phyloP scores from a whole-genome alignment of 2,113 vertebrate species.

The Leuciscus idus region DNA sequence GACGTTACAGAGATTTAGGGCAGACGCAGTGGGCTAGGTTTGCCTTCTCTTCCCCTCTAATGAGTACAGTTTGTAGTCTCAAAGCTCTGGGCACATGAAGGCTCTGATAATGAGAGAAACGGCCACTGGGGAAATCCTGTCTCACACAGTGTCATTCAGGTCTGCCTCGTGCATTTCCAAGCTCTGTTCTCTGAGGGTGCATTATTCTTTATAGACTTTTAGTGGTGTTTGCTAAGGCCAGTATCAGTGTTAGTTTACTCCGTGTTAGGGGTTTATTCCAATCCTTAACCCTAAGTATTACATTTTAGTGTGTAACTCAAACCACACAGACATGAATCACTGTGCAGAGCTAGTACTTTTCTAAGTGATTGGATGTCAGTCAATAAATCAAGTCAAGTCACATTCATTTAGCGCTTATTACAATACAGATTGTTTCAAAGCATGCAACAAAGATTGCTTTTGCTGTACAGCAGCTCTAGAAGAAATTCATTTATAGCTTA shows the following conservation, averaged over 20 bases:
- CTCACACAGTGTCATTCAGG: constrained; percentile 27
- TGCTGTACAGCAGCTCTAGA: no score
- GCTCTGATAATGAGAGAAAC: constrained; percentile 38
- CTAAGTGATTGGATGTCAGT: background rate
- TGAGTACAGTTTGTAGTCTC: constrained; percentile 41
- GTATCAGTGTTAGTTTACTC: background rate
- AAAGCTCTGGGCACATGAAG: constrained; percentile 10
- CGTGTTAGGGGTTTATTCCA: no score
- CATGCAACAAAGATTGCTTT: no score
- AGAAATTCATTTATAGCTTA: no score
- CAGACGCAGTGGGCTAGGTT: constrained; percentile 19
- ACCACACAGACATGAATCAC: background rate
- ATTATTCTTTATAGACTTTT: background rate
- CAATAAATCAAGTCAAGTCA: no score
- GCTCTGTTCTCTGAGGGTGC: constrained; percentile 1
- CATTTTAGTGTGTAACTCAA: background rate
- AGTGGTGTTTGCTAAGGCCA: background rate
- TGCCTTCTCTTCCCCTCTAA: constrained; percentile 36
- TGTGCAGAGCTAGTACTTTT: background rate
- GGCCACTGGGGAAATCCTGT: constrained; percentile 30
- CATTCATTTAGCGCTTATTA: no score
- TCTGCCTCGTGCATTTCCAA: background rate
- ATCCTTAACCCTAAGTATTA: background rate
- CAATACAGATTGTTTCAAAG: no score
- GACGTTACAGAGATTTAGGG: constrained; percentile 48